Conservation (phyloP, 1,140 invertebrate species). For the Mactra quadrangularis region DNA sequence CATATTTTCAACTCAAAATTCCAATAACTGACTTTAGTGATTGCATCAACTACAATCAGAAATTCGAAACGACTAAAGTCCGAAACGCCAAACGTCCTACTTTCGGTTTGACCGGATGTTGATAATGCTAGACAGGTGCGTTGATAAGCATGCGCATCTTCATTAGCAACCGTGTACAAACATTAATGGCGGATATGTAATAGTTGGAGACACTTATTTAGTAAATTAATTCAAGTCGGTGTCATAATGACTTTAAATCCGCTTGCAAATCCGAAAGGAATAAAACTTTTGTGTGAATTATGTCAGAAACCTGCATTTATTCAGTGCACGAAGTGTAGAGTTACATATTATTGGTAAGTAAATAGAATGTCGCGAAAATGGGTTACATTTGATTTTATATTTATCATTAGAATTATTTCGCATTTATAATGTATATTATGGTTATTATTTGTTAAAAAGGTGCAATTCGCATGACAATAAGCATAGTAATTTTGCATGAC, state of each 20-base stretch:
- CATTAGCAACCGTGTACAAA: constrained; percentile 70
- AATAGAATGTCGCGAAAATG: constrained; percentile 17
- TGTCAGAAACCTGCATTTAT: constrained; percentile 83
- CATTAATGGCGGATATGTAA: constrained; percentile 63
- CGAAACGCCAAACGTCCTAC: too few relatives aligned
- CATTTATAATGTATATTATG: too few relatives aligned
- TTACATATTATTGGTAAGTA: constrained; percentile 84
- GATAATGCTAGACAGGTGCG: neutral
- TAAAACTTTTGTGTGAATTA: constrained; percentile 81
- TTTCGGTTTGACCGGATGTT: constrained; percentile 14
- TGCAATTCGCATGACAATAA: too few relatives aligned
- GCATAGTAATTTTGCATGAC: too few relatives aligned
- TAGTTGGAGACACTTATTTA: neutral
- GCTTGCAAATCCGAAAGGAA: constrained; percentile 82
- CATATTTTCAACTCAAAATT: too few relatives aligned
- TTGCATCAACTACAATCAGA: too few relatives aligned
- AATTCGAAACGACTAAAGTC: too few relatives aligned
- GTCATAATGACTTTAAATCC: constrained; percentile 80
- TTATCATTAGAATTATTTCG: too few relatives aligned
- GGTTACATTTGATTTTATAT: neutral
- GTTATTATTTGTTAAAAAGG: too few relatives aligned
- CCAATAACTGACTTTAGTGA: too few relatives aligned
- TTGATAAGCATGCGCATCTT: constrained; percentile 57
- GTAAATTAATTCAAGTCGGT: neutral
- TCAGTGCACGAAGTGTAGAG: constrained; percentile 82